Percentiles rank a stretch among this genome's conserved stretches.
Conservation (phyloP, 2,113 vertebrate genomes). For the Amblyornis subalaris region DNA sequence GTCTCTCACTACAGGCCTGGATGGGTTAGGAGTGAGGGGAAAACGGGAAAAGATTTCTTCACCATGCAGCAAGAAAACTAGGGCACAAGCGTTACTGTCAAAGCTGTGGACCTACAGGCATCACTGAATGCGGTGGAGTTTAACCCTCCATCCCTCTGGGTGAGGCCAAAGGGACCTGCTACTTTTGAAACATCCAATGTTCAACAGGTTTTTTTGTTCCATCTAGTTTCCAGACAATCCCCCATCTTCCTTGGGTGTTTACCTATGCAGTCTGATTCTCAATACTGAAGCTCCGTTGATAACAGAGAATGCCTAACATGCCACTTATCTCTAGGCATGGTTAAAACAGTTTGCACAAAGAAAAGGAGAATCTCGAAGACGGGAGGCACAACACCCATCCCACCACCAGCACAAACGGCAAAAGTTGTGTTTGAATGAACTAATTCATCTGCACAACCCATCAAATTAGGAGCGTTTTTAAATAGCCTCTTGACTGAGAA, state of each 20-base stretch:
- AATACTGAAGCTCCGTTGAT: not conserved
- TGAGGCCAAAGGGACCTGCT: not conserved
- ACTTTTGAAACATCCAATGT: not conserved
- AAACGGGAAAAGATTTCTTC: not conserved
- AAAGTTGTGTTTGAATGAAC: slow-evolving; percentile 4
- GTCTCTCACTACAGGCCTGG: not conserved
- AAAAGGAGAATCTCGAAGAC: not conserved
- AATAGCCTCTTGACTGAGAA: slow-evolving; percentile 36
- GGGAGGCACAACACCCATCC: not conserved
- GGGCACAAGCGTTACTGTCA: not conserved
- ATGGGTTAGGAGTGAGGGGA: not conserved
- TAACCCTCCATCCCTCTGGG: not conserved
- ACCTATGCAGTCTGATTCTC: not conserved
- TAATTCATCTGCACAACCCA: not conserved
- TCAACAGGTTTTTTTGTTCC: not conserved
- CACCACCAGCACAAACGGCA: not conserved
- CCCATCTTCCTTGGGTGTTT: not conserved
- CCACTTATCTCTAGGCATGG: not conserved
- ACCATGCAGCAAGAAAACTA: not conserved
- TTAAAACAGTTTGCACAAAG: not conserved
- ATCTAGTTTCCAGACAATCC: not conserved
- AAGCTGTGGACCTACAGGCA: not conserved
- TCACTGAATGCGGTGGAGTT: not conserved
- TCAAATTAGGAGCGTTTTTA: slow-evolving; percentile 22
- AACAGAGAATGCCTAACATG: not conserved